phyloP scores from a whole-genome alignment of 1,140 invertebrate genomes.

The Lepidostoma basale region DNA sequence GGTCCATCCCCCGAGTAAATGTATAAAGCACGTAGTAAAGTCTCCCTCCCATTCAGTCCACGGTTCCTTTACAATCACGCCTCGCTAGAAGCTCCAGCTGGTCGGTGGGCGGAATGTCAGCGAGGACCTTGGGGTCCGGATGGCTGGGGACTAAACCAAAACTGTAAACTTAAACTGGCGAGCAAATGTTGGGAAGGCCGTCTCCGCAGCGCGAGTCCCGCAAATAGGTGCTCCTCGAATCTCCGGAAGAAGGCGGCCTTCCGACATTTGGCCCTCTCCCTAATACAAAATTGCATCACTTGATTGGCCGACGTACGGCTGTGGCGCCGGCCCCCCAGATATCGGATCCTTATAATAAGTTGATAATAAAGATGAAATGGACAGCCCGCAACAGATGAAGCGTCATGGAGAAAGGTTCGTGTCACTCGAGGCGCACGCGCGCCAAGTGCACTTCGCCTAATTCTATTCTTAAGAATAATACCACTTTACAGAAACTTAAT shows the following conservation, averaged over 20 bases:
- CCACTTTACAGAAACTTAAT: constrained; percentile 20
- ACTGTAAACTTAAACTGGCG: no score
- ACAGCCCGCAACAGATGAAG: not conserved
- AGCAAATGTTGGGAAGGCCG: no score
- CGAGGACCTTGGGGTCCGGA: no score
- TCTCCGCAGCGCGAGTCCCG: no score
- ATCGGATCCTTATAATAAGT: constrained; percentile 14
- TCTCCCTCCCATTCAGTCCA: not conserved
- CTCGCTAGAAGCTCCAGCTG: not conserved
- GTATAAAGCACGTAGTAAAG: not conserved
- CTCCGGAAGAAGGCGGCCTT: no score
- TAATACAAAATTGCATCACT: no score
- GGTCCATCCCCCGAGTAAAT: constrained; percentile 28
- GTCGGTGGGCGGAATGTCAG: constrained; percentile 1
- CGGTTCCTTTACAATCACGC: not conserved
- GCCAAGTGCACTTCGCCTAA: not conserved
- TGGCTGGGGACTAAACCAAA: no score
- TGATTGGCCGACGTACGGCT: no score
- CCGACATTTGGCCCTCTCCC: no score
- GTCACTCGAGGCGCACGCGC: not conserved
- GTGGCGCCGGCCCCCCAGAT: no score
- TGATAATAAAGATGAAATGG: not conserved
- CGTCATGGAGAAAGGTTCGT: constrained; percentile 17
- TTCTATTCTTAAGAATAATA: constrained; percentile 12
- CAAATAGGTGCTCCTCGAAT: no score